Conservation (phyloP, 2,888 invertebrate genomes). For the Xanthia icteritia region DNA sequence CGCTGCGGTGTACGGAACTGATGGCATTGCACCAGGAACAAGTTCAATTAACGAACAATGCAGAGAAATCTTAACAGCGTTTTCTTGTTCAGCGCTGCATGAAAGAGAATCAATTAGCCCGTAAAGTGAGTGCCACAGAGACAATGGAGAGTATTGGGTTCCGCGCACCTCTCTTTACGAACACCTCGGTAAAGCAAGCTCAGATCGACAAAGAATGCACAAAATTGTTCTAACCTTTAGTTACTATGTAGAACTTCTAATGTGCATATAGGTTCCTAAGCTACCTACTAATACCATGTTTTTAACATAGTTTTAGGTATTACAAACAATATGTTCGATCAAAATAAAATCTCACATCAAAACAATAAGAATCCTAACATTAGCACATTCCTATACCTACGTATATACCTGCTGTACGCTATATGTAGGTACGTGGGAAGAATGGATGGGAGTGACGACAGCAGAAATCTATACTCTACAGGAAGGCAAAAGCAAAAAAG, state of each 20-base stretch:
- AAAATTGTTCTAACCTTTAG: slow-evolving; percentile 2
- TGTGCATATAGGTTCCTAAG: background rate
- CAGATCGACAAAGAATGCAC: slow-evolving; percentile 15
- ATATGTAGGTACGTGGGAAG: slow-evolving; percentile 15
- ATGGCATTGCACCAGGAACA: slow-evolving; percentile 71
- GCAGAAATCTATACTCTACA: slow-evolving; percentile 52
- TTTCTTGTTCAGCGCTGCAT: slow-evolving; percentile 83
- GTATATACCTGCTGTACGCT: background rate
- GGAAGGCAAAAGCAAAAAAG: slow-evolving; percentile 58
- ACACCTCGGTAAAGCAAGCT: slow-evolving; percentile 16
- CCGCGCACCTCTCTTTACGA: slow-evolving; percentile 54
- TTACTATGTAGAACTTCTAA: background rate
- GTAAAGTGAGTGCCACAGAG: slow-evolving; percentile 76
- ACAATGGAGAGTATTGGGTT: slow-evolving; percentile 72
- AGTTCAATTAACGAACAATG: slow-evolving; percentile 85
- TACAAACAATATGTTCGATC: background rate
- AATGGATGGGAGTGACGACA: slow-evolving; percentile 52
- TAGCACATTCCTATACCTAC: background rate
- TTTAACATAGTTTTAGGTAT: background rate
- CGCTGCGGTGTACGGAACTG: slow-evolving; percentile 40
- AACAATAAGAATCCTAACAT: background rate
- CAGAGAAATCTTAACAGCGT: slow-evolving; percentile 83
- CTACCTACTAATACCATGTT: background rate
- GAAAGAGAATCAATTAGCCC: slow-evolving; percentile 86
- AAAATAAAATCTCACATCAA: background rate